Evolutionary conservation across 30 jellyfish, hydroid and myxozoan genomes (phyloP).

Genomic region (Chrysaora quinquecirrha): DNA sequence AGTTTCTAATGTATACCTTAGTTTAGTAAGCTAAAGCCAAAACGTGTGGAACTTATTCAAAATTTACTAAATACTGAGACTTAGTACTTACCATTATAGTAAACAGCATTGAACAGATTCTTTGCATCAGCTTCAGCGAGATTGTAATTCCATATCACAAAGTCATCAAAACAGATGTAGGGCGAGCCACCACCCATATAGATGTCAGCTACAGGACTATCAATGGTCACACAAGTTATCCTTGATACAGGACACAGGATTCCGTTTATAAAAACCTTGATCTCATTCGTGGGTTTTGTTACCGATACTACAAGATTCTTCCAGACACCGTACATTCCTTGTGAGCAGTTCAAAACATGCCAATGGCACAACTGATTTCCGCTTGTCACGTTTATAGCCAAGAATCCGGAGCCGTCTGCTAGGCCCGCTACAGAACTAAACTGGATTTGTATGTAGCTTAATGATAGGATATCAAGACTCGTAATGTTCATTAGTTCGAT

Average conservation of each 20-base stretch:
- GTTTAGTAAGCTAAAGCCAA: no score
- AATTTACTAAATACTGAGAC: no score
- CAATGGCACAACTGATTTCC: not conserved
- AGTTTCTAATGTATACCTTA: no score
- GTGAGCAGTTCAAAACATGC: not conserved
- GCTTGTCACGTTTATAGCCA: no score
- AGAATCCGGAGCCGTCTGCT: no score
- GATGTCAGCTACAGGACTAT: no score
- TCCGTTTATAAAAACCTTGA: no score
- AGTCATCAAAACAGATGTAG: constrained; percentile 32
- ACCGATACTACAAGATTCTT: not conserved
- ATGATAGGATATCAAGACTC: not conserved
- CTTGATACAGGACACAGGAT: no score
- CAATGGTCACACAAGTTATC: no score
- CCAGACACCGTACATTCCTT: not conserved
- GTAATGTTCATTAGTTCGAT: not conserved
- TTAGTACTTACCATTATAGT: constrained; percentile 32
- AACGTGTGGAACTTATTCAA: no score
- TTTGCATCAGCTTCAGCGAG: not conserved
- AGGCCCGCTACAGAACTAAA: no score
- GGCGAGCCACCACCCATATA: constrained; percentile 35
- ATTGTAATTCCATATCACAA: constrained; percentile 2
- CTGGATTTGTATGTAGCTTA: not conserved
- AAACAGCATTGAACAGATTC: constrained; percentile 12
- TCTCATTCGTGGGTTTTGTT: not conserved